A percentile compares a stretch with the other conserved stretches of the same genome.
These are phyloP conservation scores for Anolis carolinensis DNA, from an alignment of 2,113 vertebrate species.

Conservation along the genomic window DNA sequence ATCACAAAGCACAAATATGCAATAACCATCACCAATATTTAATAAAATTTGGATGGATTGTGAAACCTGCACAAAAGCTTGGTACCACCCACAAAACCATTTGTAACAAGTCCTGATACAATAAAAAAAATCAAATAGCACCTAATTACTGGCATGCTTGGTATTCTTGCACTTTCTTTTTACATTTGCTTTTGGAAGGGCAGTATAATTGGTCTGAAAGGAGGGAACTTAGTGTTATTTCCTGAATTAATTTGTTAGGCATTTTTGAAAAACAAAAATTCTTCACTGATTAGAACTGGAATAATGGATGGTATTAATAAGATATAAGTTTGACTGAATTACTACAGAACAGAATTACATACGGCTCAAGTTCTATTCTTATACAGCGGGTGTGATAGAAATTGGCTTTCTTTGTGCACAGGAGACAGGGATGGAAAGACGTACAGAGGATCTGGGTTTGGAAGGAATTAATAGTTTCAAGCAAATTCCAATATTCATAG, in stretches of 20 bases:
- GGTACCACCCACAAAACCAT: conserved; percentile 74
- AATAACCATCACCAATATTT: conserved; percentile 76
- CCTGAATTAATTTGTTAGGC: conserved; percentile 50
- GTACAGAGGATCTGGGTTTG: conserved; percentile 23
- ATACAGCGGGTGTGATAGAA: conserved; percentile 20
- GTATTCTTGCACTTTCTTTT: conserved; percentile 37
- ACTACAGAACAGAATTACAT: conserved; percentile 59
- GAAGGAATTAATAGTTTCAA: conserved; percentile 44
- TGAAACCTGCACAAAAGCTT: conserved; percentile 76
- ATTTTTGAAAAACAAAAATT: conserved; percentile 45
- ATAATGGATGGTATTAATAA: conserved; percentile 42
- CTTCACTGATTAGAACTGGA: conserved; percentile 54
- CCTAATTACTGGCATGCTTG: conserved; percentile 75
- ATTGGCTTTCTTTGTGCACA: conserved; percentile 35
- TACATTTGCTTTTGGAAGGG: conserved; percentile 40
- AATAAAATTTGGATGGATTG: conserved; percentile 67
- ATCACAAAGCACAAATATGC: conserved; percentile 73
- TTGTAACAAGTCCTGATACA: conserved; percentile 69
- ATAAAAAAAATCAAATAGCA: conserved; percentile 74
- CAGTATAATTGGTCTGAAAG: conserved; percentile 53
- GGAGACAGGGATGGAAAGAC: conserved; percentile 41
- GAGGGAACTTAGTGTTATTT: conserved; percentile 60
- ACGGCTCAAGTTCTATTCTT: conserved; percentile 52
- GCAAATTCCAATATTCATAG: conserved; percentile 43
- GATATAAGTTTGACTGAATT: conserved; percentile 62